A percentile compares a stretch with the other conserved stretches of the same genome.
Evolutionary conservation across 2,888 invertebrate species (phyloP).

Genomic region (Lycia hirtaria): DNA sequence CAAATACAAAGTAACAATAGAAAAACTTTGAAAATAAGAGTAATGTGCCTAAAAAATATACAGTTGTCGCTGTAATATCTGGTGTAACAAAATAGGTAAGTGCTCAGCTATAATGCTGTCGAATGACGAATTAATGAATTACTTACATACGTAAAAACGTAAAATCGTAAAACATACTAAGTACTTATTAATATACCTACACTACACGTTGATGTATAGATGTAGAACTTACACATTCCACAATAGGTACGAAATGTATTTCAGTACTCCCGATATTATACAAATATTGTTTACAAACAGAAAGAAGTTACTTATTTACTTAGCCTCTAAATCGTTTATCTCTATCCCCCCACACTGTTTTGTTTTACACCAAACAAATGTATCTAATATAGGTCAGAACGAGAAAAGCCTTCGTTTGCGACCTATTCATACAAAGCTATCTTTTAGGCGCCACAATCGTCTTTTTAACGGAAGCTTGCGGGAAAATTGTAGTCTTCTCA

Average conservation of each 20-base stretch:
- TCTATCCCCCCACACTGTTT: constrained; percentile 5
- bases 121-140: neutral
- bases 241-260: too few species aligned
- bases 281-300: constrained; percentile 5
- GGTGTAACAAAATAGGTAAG: constrained; percentile 28
- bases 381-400: constrained; percentile 61
- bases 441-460: neutral
- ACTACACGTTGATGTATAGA: neutral
- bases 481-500: neutral
- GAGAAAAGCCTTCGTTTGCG: constrained; percentile 52
- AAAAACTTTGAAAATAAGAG: too few species aligned
- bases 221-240: neutral
- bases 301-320: neutral
- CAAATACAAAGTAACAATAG: too few species aligned
- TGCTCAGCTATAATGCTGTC: neutral
- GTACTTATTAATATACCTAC: too few species aligned
- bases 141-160: too few species aligned
- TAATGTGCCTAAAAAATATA: too few species aligned
- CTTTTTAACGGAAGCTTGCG: neutral
- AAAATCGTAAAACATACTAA: too few species aligned
- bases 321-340: neutral
- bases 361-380: constrained; percentile 21
- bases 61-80: too few species aligned
- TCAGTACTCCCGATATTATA: neutral
- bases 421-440: neutral